These are phyloP conservation scores for Rhinopomastus cyanomelas DNA, from an alignment of 2,113 vertebrate genomes.

Conservation along the genomic window DNA sequence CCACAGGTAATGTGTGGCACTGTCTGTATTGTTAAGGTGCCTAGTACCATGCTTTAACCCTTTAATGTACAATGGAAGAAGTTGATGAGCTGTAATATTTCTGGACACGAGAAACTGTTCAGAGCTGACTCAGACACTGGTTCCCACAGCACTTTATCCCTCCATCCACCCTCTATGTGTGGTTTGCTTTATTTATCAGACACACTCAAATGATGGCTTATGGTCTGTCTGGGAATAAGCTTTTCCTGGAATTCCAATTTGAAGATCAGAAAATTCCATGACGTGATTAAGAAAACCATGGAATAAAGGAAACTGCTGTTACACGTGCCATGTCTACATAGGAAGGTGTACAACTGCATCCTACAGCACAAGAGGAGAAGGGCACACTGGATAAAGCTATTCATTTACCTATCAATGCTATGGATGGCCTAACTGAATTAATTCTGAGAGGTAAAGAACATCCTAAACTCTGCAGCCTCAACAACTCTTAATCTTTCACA, in stretches of 20 bases:
- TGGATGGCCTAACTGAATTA: neutral
- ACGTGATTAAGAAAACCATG: neutral
- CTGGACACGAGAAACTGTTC: neutral
- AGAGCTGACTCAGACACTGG: neutral
- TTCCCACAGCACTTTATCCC: neutral
- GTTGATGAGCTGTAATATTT: neutral
- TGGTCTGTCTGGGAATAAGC: neutral
- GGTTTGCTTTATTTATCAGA: neutral
- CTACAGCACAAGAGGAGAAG: neutral
- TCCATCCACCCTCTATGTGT: no score
- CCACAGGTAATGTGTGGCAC: neutral
- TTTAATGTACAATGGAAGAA: neutral
- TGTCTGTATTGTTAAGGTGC: rapidly evolving
- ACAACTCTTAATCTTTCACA: constrained; percentile 1
- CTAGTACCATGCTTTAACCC: neutral
- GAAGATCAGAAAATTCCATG: neutral
- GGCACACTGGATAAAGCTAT: neutral
- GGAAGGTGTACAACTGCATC: neutral
- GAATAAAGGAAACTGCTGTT: neutral
- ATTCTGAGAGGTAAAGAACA: neutral
- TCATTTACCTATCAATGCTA: neutral
- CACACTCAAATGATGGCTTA: neutral
- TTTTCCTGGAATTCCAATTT: neutral
- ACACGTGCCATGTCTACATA: neutral
- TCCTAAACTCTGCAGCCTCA: neutral